phyloP scores from a whole-genome alignment of 2,888 invertebrate genomes.

The Notocelia uddmanniana region DNA sequence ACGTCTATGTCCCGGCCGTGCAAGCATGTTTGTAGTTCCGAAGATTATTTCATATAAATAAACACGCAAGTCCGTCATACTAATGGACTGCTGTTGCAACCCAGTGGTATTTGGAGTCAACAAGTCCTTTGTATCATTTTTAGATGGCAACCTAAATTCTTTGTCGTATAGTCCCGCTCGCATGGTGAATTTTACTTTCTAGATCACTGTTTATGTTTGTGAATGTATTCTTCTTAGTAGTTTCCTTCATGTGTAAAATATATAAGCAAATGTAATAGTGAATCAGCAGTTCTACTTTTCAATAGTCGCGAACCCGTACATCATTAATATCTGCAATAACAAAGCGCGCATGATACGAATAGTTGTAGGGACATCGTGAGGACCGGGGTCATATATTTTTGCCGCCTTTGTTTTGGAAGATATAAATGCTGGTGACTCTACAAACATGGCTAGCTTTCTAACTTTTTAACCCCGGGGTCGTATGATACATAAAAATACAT shows the following conservation, averaged over 20 bases:
- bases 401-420: too few species aligned
- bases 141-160: conserved; percentile 13
- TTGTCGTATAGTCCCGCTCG: not conserved
- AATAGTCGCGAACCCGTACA: not conserved
- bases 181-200: not conserved
- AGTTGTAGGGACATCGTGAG: too few species aligned
- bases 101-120: conserved; percentile 12
- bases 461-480: too few species aligned
- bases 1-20: conserved; percentile 52
- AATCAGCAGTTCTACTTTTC: not conserved
- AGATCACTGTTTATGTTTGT: not conserved
- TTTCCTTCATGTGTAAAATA: not conserved
- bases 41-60: conserved; percentile 33
- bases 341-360: too few species aligned
- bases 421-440: too few species aligned
- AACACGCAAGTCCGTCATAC: conserved; percentile 24
- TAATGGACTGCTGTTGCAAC: conserved; percentile 30
- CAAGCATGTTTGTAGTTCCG: conserved; percentile 20
- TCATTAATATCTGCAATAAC: too few species aligned
- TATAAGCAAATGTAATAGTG: not conserved
- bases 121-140: conserved; percentile 12
- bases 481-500: too few species aligned
- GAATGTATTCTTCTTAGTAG: not conserved
- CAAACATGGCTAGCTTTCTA: too few species aligned
- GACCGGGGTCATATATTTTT: too few species aligned